Evolutionary conservation across 2,797 vertebrate genomes (phyloP).

Genomic region (Gymnothorax javanicus): DNA sequence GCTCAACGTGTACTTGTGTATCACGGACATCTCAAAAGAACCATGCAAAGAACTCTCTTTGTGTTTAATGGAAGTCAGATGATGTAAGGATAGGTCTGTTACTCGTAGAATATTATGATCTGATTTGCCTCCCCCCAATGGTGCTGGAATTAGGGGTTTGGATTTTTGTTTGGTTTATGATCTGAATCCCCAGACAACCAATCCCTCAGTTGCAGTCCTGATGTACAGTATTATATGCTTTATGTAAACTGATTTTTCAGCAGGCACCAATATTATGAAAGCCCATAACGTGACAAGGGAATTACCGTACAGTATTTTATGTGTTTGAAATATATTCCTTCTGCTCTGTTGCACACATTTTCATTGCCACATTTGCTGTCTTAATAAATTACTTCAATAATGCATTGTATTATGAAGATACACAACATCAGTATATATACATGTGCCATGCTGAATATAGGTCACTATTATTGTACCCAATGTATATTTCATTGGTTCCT

Average conservation of each 20-base stretch:
- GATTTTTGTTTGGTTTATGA: neutral
- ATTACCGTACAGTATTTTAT: conserved; percentile 33
- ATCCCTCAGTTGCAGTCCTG: conserved; percentile 1
- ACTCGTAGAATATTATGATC: neutral
- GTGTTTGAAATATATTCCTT: conserved; percentile 19
- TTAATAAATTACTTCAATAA: conserved; percentile 46
- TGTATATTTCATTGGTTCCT: conserved; percentile 11
- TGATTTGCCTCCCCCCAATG: neutral
- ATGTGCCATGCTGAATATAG: conserved; percentile 48
- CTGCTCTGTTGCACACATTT: conserved; percentile 8
- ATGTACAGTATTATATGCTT: conserved; percentile 32
- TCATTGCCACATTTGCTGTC: conserved; percentile 14
- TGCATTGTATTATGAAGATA: conserved; percentile 50
- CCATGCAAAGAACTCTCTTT: too few relatives aligned
- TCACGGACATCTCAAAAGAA: neutral
- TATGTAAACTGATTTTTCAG: conserved; percentile 19
- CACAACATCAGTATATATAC: conserved; percentile 41
- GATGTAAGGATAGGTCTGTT: neutral
- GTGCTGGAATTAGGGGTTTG: conserved; percentile 29
- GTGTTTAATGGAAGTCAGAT: neutral
- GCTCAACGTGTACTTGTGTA: neutral
- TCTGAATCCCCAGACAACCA: neutral
- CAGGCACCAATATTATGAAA: conserved; percentile 39
- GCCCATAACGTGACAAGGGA: conserved; percentile 26
- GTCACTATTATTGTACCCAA: conserved; percentile 39